Evolutionary conservation across 2,888 invertebrate genomes (phyloP), one percentile per base, ranked within the genome.

Genomic region (Lasioglossum malachurum): DNA sequence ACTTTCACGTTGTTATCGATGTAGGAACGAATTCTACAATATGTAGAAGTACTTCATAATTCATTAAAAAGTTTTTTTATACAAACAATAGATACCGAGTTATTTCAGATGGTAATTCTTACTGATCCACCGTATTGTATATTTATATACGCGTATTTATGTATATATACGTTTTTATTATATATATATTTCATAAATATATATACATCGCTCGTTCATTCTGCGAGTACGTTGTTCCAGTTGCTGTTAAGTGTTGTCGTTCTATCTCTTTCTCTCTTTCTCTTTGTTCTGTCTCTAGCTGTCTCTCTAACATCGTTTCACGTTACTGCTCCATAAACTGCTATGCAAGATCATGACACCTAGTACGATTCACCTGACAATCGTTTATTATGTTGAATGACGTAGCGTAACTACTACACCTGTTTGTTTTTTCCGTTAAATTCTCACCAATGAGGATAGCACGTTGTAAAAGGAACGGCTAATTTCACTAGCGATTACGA

Each of bases 221-320:
- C 64, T 87, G 82, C 87, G 77, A 74, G 77, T 78, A 85, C 81
- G 80, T 83, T 89, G 80, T 86, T 87, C 86, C 87, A 85, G 77
- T 87, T 82, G 82, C 83, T 89, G 81, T 89, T 91, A 67, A 87
- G 60, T 91, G 91, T 89, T 88, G 78, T 76, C 84, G 81, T 87
- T 85, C 57, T 85, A 78, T 69, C 27, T 53, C 53, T 53, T 4
- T 57, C 12, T 57, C 57, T 57, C 57, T 57, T 12, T 57, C 3
- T 57, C 44, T 44, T 44, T 44, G 44, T n/a, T 53, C 53, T 53
- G 10, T 53, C n/a, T 53, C 53, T 53, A 2, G n/a, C n/a, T 57
- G n/a, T 57, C 71, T 41, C 41, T 41, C 41, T 86, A 82, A 89
- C 64, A 87, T 88, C 75, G 57, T 71, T 46, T 73, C 76, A 81